Base-by-base conservation (phyloP, 2,797 vertebrate genomes). In the Microchirus variegatus region DNA sequence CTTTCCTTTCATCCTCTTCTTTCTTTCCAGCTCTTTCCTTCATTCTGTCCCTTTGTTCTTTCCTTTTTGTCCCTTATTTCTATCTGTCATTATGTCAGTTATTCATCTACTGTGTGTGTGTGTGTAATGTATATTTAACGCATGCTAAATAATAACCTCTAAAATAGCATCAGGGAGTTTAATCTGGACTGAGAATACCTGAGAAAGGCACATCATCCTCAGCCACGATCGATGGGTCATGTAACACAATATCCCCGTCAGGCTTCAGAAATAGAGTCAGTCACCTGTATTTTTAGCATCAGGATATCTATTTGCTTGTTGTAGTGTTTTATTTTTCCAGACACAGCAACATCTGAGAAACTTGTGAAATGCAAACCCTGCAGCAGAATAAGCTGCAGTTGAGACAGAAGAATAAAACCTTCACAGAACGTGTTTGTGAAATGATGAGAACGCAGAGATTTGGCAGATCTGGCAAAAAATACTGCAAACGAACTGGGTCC, bases 81-180 rank as follows among this genome's bases (percentile, higher is more conserved):
- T 22, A 4, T 22, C 22, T 22, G 22, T 22, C 22, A 22, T 22
- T 22, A 22, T 22, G 22, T 22, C 22, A 5, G 22, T 22, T 22
- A 22, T 22, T 22, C 22, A 22, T 22, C 22, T 22, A 3, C 22
- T 22, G 22, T 54, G 19, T 12, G 53, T 54, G 38, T 26, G 40
- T 54, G 40, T 54, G 12, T 18, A 16, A 11, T 2, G 16, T 91
- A 89, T 89, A 89, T 92, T 89, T 90, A 87, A 87, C 83, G 85
- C 66, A 60, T 35, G 64, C 61, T 80, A 89, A 89, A 86, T 81
- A 81, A 79, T 52, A 67, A 67, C 41, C 49, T 86, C 87, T 68
- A 88, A 87, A 89, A 94, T 93, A 94, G 92, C 87, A 87, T 61
- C 68, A 53, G 70, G 80, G 73, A 75, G 75, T 73, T 81, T 87